Evolutionary conservation across 2,797 vertebrate genomes (phyloP).

Genomic region (Telmatherina bonti): DNA sequence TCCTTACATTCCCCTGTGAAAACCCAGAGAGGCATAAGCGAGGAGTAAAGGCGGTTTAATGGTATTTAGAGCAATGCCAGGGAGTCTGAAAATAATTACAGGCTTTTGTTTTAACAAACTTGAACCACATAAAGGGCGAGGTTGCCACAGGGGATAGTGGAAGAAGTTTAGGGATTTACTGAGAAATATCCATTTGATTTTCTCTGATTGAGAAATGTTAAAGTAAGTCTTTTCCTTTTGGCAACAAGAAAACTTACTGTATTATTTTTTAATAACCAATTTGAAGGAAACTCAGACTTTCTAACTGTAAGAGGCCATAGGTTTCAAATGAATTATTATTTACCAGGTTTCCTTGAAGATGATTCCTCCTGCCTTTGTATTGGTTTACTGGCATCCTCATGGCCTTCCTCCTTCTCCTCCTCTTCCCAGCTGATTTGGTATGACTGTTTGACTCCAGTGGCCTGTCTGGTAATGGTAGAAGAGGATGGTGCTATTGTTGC

Average conservation of each 20-base stretch:
- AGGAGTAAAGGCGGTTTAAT: constrained; percentile 37
- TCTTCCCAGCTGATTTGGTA: constrained; percentile 79
- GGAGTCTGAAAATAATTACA: constrained; percentile 57
- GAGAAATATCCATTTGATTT: not conserved
- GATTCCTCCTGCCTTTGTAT: constrained; percentile 63
- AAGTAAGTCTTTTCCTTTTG: not conserved
- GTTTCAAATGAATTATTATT: not conserved
- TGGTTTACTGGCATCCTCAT: constrained; percentile 30
- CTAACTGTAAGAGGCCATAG: not conserved
- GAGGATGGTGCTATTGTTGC: constrained; percentile 34
- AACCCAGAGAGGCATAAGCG: constrained; percentile 22
- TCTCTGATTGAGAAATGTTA: constrained; percentile 3
- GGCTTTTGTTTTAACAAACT: constrained; percentile 46
- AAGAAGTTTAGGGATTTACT: not conserved
- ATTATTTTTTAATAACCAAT: not conserved
- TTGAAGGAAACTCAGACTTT: not conserved
- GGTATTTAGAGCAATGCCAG: constrained; percentile 40
- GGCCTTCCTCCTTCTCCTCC: constrained; percentile 38
- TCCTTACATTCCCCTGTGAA: constrained; percentile 92
- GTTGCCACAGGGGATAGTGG: constrained; percentile 1
- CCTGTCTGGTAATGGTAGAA: constrained; percentile 8
- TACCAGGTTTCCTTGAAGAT: constrained; percentile 65
- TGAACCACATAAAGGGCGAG: constrained; percentile 35
- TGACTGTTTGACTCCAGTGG: constrained; percentile 54
- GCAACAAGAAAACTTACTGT: not conserved